A percentile compares a stretch with the other conserved stretches of the same genome.
Evolutionary conservation across 1,140 invertebrate genomes (phyloP).

Genomic region (Trichoplusia ni): DNA sequence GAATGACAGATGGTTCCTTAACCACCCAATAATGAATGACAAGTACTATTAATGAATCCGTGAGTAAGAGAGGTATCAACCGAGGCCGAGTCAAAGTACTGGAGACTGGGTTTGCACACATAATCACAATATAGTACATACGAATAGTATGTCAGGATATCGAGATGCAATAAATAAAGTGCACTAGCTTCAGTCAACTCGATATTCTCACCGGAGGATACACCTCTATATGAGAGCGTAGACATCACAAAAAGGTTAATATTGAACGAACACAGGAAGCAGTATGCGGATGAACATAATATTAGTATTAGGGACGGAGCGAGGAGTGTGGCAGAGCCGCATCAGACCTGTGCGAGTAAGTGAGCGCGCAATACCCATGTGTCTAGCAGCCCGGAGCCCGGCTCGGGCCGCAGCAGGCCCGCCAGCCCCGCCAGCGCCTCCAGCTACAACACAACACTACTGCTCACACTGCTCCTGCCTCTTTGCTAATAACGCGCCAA

Average conservation of each 20-base stretch:
- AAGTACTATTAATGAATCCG: no score
- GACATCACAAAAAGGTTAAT: constrained; percentile 3
- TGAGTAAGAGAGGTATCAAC: no score
- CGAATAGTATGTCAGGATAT: no score
- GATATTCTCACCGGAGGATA: no score
- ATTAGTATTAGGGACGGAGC: constrained; percentile 33
- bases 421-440: constrained; percentile 77
- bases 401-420: constrained; percentile 75
- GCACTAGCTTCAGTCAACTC: no score
- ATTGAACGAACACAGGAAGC: constrained; percentile 40
- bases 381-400: constrained; percentile 75
- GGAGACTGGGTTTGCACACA: no score
- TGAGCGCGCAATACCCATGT: constrained; percentile 82
- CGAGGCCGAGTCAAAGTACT: no score
- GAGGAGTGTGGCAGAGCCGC: constrained; percentile 50
- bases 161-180: no score
- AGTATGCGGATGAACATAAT: constrained; percentile 31
- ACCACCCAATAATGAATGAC: no score
- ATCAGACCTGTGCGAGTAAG: constrained; percentile 79
- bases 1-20: no score
- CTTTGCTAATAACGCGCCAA: background rate
- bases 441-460: constrained; percentile 72
- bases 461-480: background rate
- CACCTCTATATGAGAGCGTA: background rate
- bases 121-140: no score